A percentile compares a stretch with the other conserved stretches of the same genome.
Evolutionary conservation across 2,888 invertebrate genomes (phyloP).

Genomic region (Drosophila melanosoma): DNA sequence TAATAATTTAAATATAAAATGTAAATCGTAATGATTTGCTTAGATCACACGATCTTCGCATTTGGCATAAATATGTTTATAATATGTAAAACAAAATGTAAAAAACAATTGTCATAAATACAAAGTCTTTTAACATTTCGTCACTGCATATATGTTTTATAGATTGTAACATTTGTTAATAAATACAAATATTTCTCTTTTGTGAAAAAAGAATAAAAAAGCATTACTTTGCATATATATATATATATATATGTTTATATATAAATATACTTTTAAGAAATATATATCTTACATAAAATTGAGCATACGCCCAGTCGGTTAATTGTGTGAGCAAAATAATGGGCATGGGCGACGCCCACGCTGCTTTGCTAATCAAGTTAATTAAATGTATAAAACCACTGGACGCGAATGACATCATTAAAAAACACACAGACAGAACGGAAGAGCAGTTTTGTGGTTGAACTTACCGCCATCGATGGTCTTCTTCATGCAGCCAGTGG

Average conservation of each 20-base stretch:
- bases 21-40: constrained; percentile 22
- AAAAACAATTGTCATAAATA: neutral
- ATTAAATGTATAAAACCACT: constrained; percentile 34
- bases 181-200: neutral
- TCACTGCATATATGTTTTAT: neutral
- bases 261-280: neutral
- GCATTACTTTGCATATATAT: neutral
- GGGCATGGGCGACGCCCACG: constrained; percentile 11
- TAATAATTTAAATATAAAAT: constrained; percentile 35
- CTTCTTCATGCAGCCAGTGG: constrained; percentile 84
- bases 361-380: constrained; percentile 44
- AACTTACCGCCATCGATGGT: constrained; percentile 80
- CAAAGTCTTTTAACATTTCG: neutral
- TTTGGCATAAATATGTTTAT: neutral
- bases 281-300: neutral
- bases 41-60: constrained; percentile 17
- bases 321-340: constrained; percentile 4
- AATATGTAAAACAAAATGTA: neutral
- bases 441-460: neutral
- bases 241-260: neutral
- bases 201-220: neutral
- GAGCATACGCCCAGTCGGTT: constrained; percentile 16
- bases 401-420: constrained; percentile 46
- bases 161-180: neutral
- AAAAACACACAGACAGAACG: neutral